phyloP scores from a whole-genome alignment of 2,113 vertebrate species.

The Carassius auratus region DNA sequence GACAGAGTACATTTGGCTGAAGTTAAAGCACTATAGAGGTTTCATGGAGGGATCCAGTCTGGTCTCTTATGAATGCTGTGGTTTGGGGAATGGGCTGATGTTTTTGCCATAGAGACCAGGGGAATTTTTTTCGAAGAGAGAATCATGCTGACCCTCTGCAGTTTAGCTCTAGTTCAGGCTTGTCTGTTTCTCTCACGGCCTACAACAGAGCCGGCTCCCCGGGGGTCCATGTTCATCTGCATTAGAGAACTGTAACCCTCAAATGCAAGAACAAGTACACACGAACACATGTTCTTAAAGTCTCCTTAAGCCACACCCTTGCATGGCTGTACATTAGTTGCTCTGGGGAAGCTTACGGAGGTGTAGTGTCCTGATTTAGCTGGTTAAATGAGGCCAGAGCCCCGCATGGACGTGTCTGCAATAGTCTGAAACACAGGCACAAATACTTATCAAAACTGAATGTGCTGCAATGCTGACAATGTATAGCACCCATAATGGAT shows the following conservation, averaged over 20 bases:
- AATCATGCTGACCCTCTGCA: constrained; percentile 10
- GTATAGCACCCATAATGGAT: neutral
- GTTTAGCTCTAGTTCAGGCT: constrained; percentile 21
- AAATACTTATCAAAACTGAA: neutral
- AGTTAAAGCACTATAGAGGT: constrained; percentile 6
- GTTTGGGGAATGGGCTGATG: neutral
- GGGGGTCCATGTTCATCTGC: constrained; percentile 3
- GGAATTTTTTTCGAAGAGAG: neutral
- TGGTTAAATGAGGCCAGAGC: constrained; percentile 42
- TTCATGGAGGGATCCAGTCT: neutral
- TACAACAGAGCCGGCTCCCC: constrained; percentile 1
- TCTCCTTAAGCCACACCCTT: constrained; percentile 29
- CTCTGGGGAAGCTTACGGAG: constrained; percentile 43
- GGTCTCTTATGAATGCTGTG: constrained; percentile 14
- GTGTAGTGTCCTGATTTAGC: constrained; percentile 44
- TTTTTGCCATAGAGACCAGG: neutral
- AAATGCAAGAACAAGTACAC: constrained; percentile 29
- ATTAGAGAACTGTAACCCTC: constrained; percentile 35
- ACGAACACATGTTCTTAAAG: constrained; percentile 30
- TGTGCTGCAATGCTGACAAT: neutral
- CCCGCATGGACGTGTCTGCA: constrained; percentile 25
- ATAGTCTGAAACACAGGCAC: constrained; percentile 34
- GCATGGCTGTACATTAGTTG: constrained; percentile 24
- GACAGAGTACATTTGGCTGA: neutral
- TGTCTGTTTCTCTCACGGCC: constrained; percentile 34